phyloP scores from a whole-genome alignment of 2,113 vertebrate species.

The Bubo scandiacus region DNA sequence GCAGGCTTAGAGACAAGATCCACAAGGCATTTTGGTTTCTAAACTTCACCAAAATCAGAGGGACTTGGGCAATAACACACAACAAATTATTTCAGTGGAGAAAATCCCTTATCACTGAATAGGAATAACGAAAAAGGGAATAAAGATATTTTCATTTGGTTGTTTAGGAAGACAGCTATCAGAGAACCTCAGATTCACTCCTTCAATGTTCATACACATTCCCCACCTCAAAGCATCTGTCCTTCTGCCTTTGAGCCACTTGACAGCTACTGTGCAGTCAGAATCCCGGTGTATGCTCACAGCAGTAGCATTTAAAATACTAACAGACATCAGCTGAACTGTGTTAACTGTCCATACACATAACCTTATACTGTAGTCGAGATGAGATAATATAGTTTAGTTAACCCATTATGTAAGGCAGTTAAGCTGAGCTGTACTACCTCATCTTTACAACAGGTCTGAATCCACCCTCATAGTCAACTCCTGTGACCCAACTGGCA shows the following conservation, averaged over 20 bases:
- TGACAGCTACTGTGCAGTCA: background rate
- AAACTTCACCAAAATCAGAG: background rate
- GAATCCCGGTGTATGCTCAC: background rate
- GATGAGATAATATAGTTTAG: background rate
- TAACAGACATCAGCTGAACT: background rate
- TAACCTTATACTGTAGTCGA: background rate
- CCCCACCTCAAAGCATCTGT: background rate
- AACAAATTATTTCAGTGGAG: background rate
- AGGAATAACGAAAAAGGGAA: background rate
- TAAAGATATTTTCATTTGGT: background rate
- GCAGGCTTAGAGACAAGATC: background rate
- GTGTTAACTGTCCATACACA: background rate
- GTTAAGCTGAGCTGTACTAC: background rate
- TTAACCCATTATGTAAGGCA: background rate
- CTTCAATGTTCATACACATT: background rate
- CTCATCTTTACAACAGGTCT: background rate
- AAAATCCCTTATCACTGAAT: background rate
- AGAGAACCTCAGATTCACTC: background rate
- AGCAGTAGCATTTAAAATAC: background rate
- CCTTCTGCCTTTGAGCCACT: background rate
- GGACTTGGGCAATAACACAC: background rate
- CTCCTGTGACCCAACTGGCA: background rate
- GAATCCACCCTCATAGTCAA: background rate
- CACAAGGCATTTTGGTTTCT: background rate
- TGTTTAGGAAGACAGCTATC: background rate